Base-by-base conservation (phyloP, 2,797 vertebrate genomes). In the Acanthopagrus latus region DNA sequence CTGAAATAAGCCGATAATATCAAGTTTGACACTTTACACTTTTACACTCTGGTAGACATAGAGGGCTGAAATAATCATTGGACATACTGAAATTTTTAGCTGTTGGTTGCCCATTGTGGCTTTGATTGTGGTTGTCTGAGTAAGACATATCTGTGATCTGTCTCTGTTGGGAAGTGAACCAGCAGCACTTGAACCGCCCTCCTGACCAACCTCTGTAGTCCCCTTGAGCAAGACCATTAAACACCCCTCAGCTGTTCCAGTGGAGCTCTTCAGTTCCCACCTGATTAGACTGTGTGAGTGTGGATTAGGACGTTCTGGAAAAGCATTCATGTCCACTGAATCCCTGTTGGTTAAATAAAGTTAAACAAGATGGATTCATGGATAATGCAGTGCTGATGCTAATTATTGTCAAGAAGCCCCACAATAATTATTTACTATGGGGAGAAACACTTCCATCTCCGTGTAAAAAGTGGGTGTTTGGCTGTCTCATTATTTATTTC, bases 391-490 rank as follows among this genome's bases (percentile, higher is more conserved):
- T 43, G 21, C 17, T 52, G 21, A 74, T 25, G 17, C 54, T 47
- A 64, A 27, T 38, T 9, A n/a, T 63, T 60, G 23, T 74, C n/a
- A 62, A 38, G 29, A 64, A 51, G 2, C 23, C 10, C 64, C 41
- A 54, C 29, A 48, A 44, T 18, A 65, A 38, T 71, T 71, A 48
- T 77, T 81, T 56, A 46, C 48, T 68, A 7, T 65, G 27, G 56
- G 5, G 29, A 56, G 17, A 56, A 81, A 71, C 27, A 57, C 33
- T 62, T 14, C 18, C 55, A n/a, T 82, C 50, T 46, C 41, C 23
- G 5, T 72, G 29, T 73, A 21, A 81, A 84, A 80, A 82, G 33
- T 52, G 38, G 2, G 0, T 79, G 41, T 71, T 77, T 65, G 46
- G 14, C 46, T 68, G 51, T 60, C n/a, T 71, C 64, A 23, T 59